These are phyloP conservation scores for Campoletis raptor DNA, from an alignment of 2,888 invertebrate genomes.

Conservation along the genomic window DNA sequence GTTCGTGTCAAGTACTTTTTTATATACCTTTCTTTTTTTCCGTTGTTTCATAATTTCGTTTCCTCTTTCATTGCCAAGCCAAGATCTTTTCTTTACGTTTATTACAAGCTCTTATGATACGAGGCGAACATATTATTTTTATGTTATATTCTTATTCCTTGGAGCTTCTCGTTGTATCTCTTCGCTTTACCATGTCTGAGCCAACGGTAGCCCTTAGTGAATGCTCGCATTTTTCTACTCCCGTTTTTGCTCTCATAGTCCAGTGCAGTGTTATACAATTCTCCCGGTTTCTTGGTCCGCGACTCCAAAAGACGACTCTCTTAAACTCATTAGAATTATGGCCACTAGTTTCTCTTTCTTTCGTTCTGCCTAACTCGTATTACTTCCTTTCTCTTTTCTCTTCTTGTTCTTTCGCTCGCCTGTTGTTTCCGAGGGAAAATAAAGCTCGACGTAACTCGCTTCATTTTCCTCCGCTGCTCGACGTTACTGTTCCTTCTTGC, in stretches of 20 bases:
- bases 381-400: slow-evolving; percentile 36
- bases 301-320: slow-evolving; percentile 60
- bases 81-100: slow-evolving; percentile 31
- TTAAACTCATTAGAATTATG: slow-evolving; percentile 69
- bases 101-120: slow-evolving; percentile 4
- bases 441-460: slow-evolving; percentile 54
- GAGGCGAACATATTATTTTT: slow-evolving; percentile 35
- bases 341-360: slow-evolving; percentile 42
- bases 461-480: slow-evolving; percentile 39
- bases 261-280: slow-evolving; percentile 27
- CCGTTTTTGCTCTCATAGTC: slow-evolving; percentile 41
- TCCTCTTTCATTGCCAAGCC: not conserved
- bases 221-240: slow-evolving; percentile 35
- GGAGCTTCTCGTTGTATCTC: slow-evolving; percentile 33
- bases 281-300: slow-evolving; percentile 45
- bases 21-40: not conserved
- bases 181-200: slow-evolving; percentile 6
- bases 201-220: slow-evolving; percentile 19
- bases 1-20: not conserved
- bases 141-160: slow-evolving; percentile 39
- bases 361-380: slow-evolving; percentile 13
- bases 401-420: not conserved
- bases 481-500: slow-evolving; percentile 29
- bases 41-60: not conserved
- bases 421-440: slow-evolving; percentile 51